Conservation (phyloP, 2,888 invertebrate species). For the Torymus tubicola region DNA sequence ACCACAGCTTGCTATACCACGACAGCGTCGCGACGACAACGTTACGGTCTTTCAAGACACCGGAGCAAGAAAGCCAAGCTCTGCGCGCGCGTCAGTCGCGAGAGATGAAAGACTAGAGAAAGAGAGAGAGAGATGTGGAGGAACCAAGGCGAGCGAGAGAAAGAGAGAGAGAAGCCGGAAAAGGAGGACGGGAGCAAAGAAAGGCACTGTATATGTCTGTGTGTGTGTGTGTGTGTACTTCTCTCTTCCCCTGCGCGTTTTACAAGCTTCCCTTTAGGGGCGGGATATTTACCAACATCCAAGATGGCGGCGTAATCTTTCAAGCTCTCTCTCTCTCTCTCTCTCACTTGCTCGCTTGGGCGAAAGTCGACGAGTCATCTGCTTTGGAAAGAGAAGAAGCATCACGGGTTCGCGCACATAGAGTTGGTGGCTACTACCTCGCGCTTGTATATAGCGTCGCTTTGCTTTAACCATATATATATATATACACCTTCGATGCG, state of each 20-base stretch:
- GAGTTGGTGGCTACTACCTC: constrained; percentile 5
- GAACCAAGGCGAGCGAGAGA: not conserved
- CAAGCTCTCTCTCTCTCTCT: constrained; percentile 61
- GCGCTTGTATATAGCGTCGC: constrained; percentile 55
- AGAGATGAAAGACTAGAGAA: constrained; percentile 44
- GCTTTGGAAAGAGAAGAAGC: not conserved
- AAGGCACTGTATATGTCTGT: constrained; percentile 1
- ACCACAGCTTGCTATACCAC: too few species aligned
- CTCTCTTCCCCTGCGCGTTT: constrained; percentile 60
- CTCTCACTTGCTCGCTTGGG: not conserved
- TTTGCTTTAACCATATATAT: constrained; percentile 52
- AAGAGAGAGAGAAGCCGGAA: constrained; percentile 6
- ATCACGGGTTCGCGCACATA: too few species aligned
- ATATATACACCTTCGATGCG: constrained; percentile 27
- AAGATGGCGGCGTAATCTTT: constrained; percentile 75
- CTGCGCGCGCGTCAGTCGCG: not conserved
- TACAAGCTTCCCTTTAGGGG: constrained; percentile 67
- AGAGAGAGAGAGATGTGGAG: not conserved
- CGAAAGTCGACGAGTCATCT: constrained; percentile 69
- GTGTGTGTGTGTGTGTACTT: constrained; percentile 46
- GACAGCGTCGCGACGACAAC: not conserved
- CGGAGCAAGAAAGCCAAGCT: constrained; percentile 50
- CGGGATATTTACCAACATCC: constrained; percentile 76
- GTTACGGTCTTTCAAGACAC: constrained; percentile 52
- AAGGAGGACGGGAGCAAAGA: constrained; percentile 36